phyloP scores from a whole-genome alignment of 1,140 invertebrate genomes.

The Lanistes nyassanus region DNA sequence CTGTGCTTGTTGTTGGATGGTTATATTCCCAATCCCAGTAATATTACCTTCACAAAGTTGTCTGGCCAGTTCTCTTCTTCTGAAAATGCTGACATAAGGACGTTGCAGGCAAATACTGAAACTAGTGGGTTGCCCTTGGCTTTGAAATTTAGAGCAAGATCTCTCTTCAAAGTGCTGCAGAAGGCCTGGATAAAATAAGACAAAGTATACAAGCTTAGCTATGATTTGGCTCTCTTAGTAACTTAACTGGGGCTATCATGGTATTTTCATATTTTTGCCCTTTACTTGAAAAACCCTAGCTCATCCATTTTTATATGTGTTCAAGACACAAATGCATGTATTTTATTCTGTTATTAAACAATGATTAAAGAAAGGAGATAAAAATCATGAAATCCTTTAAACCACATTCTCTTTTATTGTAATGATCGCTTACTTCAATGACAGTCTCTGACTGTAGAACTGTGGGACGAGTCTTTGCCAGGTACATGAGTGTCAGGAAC shows the following conservation, averaged over 20 bases:
- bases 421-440: slow-evolving; percentile 71
- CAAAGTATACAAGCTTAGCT: too few relatives aligned
- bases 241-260: too few relatives aligned
- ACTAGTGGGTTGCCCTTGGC: slow-evolving; percentile 78
- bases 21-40: not conserved
- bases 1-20: too few relatives aligned
- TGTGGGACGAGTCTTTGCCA: slow-evolving; percentile 83
- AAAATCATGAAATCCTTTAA: not conserved
- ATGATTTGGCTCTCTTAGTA: too few relatives aligned
- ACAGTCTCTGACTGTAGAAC: slow-evolving; percentile 82
- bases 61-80: slow-evolving; percentile 73
- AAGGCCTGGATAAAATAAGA: slow-evolving; percentile 69
- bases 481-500: slow-evolving; percentile 81
- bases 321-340: not conserved
- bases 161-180: slow-evolving; percentile 82
- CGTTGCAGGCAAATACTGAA: slow-evolving; percentile 86
- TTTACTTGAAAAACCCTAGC: too few relatives aligned
- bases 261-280: too few relatives aligned
- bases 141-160: slow-evolving; percentile 79
- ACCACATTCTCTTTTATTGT: not conserved
- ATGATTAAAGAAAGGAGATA: not conserved
- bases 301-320: not conserved
- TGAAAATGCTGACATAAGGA: slow-evolving; percentile 83
- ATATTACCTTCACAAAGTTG: slow-evolving; percentile 69
- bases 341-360: too few relatives aligned